Conservation (phyloP, 2,888 invertebrate species). For the Allygus modestus region DNA sequence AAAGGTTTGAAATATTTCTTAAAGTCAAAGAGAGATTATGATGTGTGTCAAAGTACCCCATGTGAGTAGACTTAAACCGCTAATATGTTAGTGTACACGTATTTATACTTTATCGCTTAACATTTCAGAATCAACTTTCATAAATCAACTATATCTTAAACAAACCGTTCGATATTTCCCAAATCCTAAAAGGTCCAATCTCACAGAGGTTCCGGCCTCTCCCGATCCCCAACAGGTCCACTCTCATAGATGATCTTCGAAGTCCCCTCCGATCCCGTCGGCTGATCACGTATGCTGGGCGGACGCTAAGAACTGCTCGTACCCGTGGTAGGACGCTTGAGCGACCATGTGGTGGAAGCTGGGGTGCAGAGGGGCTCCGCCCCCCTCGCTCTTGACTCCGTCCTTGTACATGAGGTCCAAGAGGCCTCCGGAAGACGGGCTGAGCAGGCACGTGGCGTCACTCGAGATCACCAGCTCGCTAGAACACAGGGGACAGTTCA, state of each 20-base stretch:
- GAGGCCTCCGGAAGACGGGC: constrained; percentile 65
- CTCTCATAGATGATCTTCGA: background rate
- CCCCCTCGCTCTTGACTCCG: constrained; percentile 62
- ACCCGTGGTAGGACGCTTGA: constrained; percentile 64
- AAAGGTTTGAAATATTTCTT: too few species aligned
- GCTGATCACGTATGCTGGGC: constrained; percentile 58
- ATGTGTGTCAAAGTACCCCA: too few species aligned
- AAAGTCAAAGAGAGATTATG: too few species aligned
- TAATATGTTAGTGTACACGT: too few species aligned
- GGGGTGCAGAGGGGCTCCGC: constrained; percentile 3
- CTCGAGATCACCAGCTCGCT: constrained; percentile 69
- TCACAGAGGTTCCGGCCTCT: background rate
- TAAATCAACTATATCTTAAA: too few species aligned
- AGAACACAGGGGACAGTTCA: constrained; percentile 33
- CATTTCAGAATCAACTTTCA: too few species aligned
- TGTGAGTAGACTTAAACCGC: too few species aligned
- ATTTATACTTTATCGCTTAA: too few species aligned
- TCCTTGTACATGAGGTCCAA: constrained; percentile 66
- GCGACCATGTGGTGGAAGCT: constrained; percentile 44
- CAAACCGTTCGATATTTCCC: too few species aligned
- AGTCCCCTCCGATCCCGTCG: background rate
- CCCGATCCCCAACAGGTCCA: background rate
- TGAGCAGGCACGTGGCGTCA: constrained; percentile 67
- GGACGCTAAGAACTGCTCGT: constrained; percentile 67
- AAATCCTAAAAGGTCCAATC: background rate